Evolutionary conservation across 2,113 vertebrate genomes (phyloP), one percentile per base, ranked within the genome.

Genomic region (Hiodon tergisus): DNA sequence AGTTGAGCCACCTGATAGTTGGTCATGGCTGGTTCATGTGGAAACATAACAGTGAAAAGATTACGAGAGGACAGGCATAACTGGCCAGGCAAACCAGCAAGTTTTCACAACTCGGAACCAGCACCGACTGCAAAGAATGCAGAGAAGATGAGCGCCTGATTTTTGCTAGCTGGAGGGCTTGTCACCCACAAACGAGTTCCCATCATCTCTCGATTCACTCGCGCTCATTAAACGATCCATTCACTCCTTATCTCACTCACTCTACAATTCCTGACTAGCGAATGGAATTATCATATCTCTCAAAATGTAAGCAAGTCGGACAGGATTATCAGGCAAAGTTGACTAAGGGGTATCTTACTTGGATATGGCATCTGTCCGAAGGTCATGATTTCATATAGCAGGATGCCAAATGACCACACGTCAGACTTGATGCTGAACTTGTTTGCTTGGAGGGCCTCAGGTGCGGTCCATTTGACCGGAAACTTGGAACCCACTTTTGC

Each of bases 401-500:
- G 87, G 81, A 99, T 89, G 66, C 97, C 97, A 85, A 98, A 99
- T 16, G 97, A 96, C 97, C 97, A 99, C 17, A 99, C 88, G 69
- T 99, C 97, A 0, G 97, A 99, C 83, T 99, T 99, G 81, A 97
- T 87, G 75, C 84, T 93, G 87, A 97, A 99, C 82, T 87, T 94
- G 85, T 87, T 93, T 52, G 80, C 75, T 9, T 73, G 81, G 53
- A 98, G 90, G 58, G 93, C 95, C 86, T 99, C 97, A 0, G 93
- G 97, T 3, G 97, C 95, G 0, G 97, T 99, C 97, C 97, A 99
- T 85, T 97, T 99, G 74, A 99, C 90, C 0, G 97, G 97, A n/a
- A 99, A 94, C 74, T 95, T 98, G 63, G 86, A 87, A 62, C 93
- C 94, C 6, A 92, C 89, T 86, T 62, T 92, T 55, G 92, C 78